phyloP scores from a whole-genome alignment of 2,888 invertebrate species.

The Drosophila percnosoma region DNA sequence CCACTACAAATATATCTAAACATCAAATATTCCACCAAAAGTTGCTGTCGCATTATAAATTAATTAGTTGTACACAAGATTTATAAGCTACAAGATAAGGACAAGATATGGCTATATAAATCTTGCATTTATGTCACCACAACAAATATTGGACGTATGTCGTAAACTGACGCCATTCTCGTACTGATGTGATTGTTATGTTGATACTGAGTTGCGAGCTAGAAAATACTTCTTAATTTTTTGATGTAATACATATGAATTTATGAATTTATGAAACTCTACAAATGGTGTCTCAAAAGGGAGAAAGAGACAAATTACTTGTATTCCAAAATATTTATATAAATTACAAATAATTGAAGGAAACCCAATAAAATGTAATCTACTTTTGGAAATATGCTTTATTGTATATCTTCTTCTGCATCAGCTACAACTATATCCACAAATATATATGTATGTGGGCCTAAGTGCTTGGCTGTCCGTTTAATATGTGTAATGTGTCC shows the following conservation, averaged over 20 bases:
- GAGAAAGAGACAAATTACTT: background rate
- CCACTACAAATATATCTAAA: background rate
- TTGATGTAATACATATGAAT: background rate
- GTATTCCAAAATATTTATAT: background rate
- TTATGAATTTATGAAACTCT: background rate
- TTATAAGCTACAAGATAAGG: conserved; percentile 2
- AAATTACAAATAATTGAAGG: background rate
- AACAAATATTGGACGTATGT: conserved; percentile 3
- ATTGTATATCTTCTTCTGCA: background rate
- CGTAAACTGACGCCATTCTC: background rate
- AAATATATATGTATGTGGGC: background rate
- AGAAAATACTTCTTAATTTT: background rate
- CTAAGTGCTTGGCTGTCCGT: background rate
- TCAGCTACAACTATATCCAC: background rate
- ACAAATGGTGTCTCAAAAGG: background rate
- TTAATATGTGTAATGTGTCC: background rate
- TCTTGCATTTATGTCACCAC: conserved; percentile 34
- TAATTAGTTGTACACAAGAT: conserved; percentile 20
- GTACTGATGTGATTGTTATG: background rate
- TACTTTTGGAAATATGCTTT: no score
- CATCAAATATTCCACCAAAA: background rate
- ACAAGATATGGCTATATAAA: conserved; percentile 29
- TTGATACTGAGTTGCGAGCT: background rate
- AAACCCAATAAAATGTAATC: background rate
- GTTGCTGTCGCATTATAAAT: background rate